Percentiles rank a stretch among this genome's conserved stretches.
These are phyloP conservation scores for Atherix ibis DNA, from an alignment of 2,888 invertebrate genomes.

Conservation along the genomic window DNA sequence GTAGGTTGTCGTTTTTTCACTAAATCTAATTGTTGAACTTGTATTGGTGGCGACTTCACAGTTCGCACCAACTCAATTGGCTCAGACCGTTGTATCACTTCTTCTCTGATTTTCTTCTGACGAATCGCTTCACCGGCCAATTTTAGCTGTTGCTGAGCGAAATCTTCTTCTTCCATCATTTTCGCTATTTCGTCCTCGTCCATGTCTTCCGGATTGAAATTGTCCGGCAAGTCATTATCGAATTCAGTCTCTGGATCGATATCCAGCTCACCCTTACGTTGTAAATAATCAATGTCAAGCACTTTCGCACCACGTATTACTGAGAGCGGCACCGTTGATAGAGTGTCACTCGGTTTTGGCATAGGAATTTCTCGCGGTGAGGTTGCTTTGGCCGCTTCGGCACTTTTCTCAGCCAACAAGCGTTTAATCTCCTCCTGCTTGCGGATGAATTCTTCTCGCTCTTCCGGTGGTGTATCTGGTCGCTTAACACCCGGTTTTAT, in stretches of 20 bases:
- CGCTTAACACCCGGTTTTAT: slow-evolving; percentile 32
- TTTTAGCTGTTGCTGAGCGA: slow-evolving; percentile 38
- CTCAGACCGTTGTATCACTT: slow-evolving; percentile 16
- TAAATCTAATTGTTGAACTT: not conserved
- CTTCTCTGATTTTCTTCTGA: slow-evolving; percentile 40
- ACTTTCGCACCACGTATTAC: slow-evolving; percentile 32
- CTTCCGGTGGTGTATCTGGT: slow-evolving; percentile 33
- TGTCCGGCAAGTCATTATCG: slow-evolving; percentile 30
- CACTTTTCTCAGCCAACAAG: slow-evolving; percentile 32
- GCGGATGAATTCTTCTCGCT: slow-evolving; percentile 30
- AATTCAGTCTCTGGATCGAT: slow-evolving; percentile 20
- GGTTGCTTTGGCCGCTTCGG: slow-evolving; percentile 30
- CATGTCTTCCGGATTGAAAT: slow-evolving; percentile 35
- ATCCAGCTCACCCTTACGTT: slow-evolving; percentile 28
- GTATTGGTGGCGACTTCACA: slow-evolving; percentile 20
- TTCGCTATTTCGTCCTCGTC: slow-evolving; percentile 35
- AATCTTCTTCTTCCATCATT: slow-evolving; percentile 47
- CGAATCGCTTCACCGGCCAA: slow-evolving; percentile 25
- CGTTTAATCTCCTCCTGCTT: slow-evolving; percentile 32
- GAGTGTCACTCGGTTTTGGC: slow-evolving; percentile 23
- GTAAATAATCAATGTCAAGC: slow-evolving; percentile 29
- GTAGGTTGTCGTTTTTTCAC: slow-evolving; percentile 25
- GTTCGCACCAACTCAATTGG: slow-evolving; percentile 13
- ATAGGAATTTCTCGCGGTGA: slow-evolving; percentile 12
- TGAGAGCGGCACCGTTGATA: slow-evolving; percentile 29